These are phyloP conservation scores for Anolis carolinensis DNA, from an alignment of 2,113 vertebrate species.

Conservation along the genomic window DNA sequence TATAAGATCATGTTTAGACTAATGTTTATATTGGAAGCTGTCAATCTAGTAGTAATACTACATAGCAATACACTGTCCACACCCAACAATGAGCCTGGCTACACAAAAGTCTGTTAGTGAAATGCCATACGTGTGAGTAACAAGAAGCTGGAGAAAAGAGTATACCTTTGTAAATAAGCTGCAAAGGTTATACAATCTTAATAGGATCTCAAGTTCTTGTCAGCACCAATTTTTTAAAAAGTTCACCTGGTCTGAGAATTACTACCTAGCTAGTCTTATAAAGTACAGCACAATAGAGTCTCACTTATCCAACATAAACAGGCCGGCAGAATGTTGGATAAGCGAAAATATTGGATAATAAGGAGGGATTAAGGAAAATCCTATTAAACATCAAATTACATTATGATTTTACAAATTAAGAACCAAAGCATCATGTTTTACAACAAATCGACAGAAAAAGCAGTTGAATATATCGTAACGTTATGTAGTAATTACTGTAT, in stretches of 20 bases:
- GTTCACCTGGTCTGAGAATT: slow-evolving; percentile 8
- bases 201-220: background rate
- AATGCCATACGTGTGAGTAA: slow-evolving; percentile 25
- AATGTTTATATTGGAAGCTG: slow-evolving; percentile 71
- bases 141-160: slow-evolving; percentile 24
- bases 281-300: background rate
- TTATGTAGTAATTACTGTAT: no score
- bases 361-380: no score
- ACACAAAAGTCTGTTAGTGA: background rate
- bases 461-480: no score
- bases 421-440: no score
- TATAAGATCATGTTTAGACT: slow-evolving; percentile 75
- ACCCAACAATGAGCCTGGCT: background rate
- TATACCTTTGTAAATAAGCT: background rate
- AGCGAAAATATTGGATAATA: no score
- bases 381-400: no score
- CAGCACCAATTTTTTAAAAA: background rate
- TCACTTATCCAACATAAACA: no score
- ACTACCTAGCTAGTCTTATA: background rate
- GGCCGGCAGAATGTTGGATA: no score
- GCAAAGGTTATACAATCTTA: slow-evolving; percentile 27
- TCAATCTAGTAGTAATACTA: slow-evolving; percentile 70
- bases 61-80: slow-evolving; percentile 3
- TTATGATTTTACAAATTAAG: no score
- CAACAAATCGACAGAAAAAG: no score